These are phyloP conservation scores for Philopotamus ludificatus DNA, from an alignment of 1,140 invertebrate species.

Conservation along the genomic window DNA sequence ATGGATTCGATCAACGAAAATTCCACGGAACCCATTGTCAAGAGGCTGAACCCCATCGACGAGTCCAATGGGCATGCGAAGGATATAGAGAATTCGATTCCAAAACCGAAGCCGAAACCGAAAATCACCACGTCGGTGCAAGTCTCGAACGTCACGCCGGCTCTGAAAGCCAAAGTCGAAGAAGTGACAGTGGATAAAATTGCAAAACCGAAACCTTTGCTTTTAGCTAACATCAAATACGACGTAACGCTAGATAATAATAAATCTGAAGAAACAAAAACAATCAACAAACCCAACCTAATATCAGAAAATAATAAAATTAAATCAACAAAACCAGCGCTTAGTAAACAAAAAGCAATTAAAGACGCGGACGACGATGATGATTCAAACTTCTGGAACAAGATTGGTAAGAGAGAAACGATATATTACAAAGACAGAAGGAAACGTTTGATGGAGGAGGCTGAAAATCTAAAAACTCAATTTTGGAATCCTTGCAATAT, in stretches of 20 bases:
- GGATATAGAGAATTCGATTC: slow-evolving; percentile 40
- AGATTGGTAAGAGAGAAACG: slow-evolving; percentile 57
- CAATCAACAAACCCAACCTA: slow-evolving; percentile 41
- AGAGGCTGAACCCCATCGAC: slow-evolving; percentile 27
- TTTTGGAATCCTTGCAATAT: slow-evolving; percentile 46
- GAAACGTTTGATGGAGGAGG: slow-evolving; percentile 49
- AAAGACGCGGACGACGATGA: slow-evolving; percentile 42
- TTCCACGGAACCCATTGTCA: slow-evolving; percentile 41
- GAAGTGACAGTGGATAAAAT: slow-evolving; percentile 56
- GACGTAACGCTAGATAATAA: slow-evolving; percentile 42
- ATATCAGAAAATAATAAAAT: slow-evolving; percentile 39
- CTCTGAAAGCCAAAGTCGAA: slow-evolving; percentile 57
- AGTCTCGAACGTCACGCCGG: slow-evolving; percentile 48
- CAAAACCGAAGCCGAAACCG: slow-evolving; percentile 51
- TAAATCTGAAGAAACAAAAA: slow-evolving; percentile 47
- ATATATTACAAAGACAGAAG: slow-evolving; percentile 54
- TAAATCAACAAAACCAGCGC: not conserved
- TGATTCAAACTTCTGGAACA: slow-evolving; percentile 58
- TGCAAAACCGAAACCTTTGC: slow-evolving; percentile 33
- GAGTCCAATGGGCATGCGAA: slow-evolving; percentile 31
- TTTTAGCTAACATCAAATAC: slow-evolving; percentile 35
- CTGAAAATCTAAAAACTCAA: slow-evolving; percentile 47
- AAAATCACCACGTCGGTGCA: slow-evolving; percentile 57
- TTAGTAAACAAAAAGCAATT: not conserved
- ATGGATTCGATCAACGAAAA: slow-evolving; percentile 54